Evolutionary conservation across 2,888 invertebrate species (phyloP).

Genomic region (Phyllotreta striolata): DNA sequence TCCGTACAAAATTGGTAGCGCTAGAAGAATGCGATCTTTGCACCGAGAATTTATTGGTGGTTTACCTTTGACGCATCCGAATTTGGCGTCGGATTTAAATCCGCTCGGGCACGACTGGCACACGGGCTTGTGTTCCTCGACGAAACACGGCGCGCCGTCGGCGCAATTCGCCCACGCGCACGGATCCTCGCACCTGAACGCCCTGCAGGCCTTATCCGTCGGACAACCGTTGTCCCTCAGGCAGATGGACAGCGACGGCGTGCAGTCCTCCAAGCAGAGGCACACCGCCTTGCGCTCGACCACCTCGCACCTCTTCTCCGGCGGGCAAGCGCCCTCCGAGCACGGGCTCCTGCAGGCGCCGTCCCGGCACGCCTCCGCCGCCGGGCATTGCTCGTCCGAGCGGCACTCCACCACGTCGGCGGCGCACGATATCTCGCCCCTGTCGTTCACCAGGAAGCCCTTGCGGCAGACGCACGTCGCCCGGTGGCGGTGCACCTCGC

Average conservation of each 20-base stretch:
- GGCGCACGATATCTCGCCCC: slow-evolving; percentile 86
- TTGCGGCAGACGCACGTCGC: slow-evolving; percentile 89
- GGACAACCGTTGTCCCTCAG: slow-evolving; percentile 90
- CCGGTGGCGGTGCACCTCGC: slow-evolving; percentile 85
- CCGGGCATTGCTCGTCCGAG: slow-evolving; percentile 83
- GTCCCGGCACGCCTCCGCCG: slow-evolving; percentile 84
- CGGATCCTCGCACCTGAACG: slow-evolving; percentile 90
- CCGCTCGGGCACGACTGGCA: slow-evolving; percentile 96
- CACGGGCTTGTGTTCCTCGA: slow-evolving; percentile 92
- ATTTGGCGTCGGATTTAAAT: slow-evolving; percentile 89
- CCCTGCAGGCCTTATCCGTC: slow-evolving; percentile 82
- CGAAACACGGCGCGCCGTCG: slow-evolving; percentile 86
- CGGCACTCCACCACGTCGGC: slow-evolving; percentile 81
- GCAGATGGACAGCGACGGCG: slow-evolving; percentile 86
- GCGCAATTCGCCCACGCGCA: slow-evolving; percentile 87
- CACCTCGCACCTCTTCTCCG: slow-evolving; percentile 87
- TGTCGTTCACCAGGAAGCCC: slow-evolving; percentile 87
- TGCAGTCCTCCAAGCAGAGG: slow-evolving; percentile 87
- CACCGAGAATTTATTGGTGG: slow-evolving; percentile 44
- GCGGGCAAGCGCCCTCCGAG: slow-evolving; percentile 75
- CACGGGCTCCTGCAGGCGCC: slow-evolving; percentile 90
- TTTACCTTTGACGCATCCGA: slow-evolving; percentile 98
- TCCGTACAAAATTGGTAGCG: slow-evolving; percentile 49
- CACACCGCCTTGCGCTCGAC: slow-evolving; percentile 87
- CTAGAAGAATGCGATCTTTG: slow-evolving; percentile 47